Base-by-base conservation (phyloP, 2,888 invertebrate genomes). In the Lypha dubia region DNA sequence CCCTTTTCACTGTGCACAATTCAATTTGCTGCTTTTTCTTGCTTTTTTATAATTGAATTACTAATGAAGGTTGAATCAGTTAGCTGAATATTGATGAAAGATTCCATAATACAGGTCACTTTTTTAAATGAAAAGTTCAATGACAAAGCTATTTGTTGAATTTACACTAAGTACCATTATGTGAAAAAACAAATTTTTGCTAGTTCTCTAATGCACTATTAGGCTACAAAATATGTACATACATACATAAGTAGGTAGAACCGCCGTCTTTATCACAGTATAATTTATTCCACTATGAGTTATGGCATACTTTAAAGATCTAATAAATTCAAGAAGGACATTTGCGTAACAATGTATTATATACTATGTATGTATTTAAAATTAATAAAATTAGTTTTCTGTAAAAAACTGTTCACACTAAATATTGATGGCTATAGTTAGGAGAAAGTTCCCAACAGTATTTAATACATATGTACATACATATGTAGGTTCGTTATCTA, bases 61-160 rank as follows among this genome's bases (percentile, higher is more conserved):
- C 81, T 84, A 74, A 74, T 74, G 81, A 84, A 84, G 84, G 84
- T 81, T 81, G 74, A 84, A 84, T 84, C 81, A 81, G 70, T 84
- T 84, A 22, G 68, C 73, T 76, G 58, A 60, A 58, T 65, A 77
- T 20, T 32, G 5, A 24, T 49, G 28, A 56, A 53, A 44, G 62
- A 68, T 76, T 77, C 76, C 84, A 80, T 77, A 84, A 46, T 65
- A 80, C 73, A 77, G 84, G 84, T 84, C 80, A 76, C 70, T 77
- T 81, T 81, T 74, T 81, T 77, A 81, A 81, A 70, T 63, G 46
- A 81, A 79, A 77, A 84, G 81, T 84, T 84, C 81, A 84, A 77
- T 81, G 81, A 24, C 77, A 81, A 81, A 80, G 77, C 63, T 74
- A 74, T 77, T 84, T 81, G 44, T 73, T 53, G 68, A 62, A 84